These are phyloP conservation scores for Distichodus sexfasciatus DNA, from an alignment of 2,797 vertebrate genomes.

Conservation along the genomic window DNA sequence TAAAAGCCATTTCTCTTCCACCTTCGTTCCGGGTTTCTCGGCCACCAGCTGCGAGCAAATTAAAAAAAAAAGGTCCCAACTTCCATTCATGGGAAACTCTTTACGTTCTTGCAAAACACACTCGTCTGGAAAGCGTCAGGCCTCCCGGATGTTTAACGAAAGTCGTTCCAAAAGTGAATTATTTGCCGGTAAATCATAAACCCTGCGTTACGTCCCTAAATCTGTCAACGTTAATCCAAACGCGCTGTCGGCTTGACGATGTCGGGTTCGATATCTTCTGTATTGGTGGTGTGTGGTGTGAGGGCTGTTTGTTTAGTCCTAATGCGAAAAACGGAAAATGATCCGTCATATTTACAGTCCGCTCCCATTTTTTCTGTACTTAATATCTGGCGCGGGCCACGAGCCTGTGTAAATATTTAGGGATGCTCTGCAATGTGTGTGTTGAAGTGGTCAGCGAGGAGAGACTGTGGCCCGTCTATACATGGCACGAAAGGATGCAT, in stretches of 20 bases:
- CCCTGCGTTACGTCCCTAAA: neutral
- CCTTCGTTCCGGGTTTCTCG: slow-evolving; percentile 1
- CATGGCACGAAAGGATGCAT: too few relatives aligned
- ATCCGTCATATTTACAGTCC: neutral
- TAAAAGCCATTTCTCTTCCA: too few relatives aligned
- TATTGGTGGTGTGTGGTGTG: neutral
- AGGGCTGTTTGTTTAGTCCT: slow-evolving; percentile 8
- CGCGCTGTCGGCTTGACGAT: neutral
- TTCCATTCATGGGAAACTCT: slow-evolving; percentile 11
- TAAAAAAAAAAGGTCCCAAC: neutral
- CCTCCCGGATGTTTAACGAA: slow-evolving; percentile 8
- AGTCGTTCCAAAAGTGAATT: neutral
- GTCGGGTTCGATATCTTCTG: neutral
- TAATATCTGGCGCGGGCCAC: neutral
- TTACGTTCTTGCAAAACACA: slow-evolving; percentile 15
- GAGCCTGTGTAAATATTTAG: slow-evolving; percentile 7
- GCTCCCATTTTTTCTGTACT: neutral
- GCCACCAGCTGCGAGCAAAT: neutral
- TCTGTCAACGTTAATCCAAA: neutral
- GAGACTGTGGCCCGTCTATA: neutral
- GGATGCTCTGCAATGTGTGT: neutral
- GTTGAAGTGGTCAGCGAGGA: neutral
- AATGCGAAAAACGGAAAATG: neutral
- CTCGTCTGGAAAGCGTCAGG: slow-evolving; percentile 23
- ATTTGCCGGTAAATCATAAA: slow-evolving; percentile 1